Evolutionary conservation across 1,140 invertebrate genomes (phyloP).

Genomic region (Temnothorax longispinosus): DNA sequence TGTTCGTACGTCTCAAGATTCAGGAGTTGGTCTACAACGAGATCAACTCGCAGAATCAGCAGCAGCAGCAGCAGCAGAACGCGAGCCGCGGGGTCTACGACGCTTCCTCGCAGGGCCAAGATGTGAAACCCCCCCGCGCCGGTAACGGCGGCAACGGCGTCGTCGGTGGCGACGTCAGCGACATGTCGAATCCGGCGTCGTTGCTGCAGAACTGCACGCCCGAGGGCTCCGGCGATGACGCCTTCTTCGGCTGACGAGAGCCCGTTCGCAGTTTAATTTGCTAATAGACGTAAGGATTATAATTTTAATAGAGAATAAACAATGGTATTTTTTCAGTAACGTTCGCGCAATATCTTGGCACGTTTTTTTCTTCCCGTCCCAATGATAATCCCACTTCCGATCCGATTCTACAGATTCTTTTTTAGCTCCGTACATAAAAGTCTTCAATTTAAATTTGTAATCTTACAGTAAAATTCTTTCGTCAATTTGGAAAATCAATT

Average conservation of each 20-base stretch:
- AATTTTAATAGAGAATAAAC: conserved; percentile 75
- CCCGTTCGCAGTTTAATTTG: conserved; percentile 53
- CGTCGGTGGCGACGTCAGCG: conserved; percentile 39
- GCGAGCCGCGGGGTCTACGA: conserved; percentile 59
- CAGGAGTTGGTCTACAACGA: conserved; percentile 80
- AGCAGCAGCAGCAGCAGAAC: conserved; percentile 41
- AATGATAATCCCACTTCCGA: neutral
- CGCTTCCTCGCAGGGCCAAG: conserved; percentile 47
- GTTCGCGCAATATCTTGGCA: neutral
- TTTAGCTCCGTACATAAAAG: neutral
- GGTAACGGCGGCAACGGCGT: conserved; percentile 34
- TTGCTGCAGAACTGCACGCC: conserved; percentile 73
- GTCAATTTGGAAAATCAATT: neutral
- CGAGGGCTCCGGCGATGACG: conserved; percentile 70
- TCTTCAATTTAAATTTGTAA: neutral
- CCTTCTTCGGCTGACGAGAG: conserved; percentile 69
- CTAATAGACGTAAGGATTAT: conserved; percentile 70
- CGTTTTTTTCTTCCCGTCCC: neutral
- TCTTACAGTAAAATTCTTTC: neutral
- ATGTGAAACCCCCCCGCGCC: conserved; percentile 67
- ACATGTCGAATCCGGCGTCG: conserved; percentile 58
- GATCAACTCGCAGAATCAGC: conserved; percentile 74
- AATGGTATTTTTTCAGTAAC: conserved; percentile 72
- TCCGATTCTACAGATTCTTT: neutral
- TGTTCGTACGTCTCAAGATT: conserved; percentile 80